Conservation (phyloP, 92 coral and sea anemone species). For the Plumapathes pennacea region DNA sequence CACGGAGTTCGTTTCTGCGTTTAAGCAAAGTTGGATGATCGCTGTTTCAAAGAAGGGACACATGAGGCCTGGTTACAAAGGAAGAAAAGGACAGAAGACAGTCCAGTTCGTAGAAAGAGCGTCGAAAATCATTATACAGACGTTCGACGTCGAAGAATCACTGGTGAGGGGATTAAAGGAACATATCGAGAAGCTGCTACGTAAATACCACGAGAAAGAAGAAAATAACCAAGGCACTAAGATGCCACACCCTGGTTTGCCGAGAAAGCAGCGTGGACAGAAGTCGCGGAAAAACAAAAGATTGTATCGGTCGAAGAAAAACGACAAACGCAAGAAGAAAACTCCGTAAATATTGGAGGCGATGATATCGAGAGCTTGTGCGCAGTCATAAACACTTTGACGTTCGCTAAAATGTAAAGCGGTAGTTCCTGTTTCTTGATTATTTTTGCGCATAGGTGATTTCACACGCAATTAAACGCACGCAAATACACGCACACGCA, state of each 20-base stretch:
- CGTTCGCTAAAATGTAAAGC: too few species aligned
- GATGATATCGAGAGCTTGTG: too few species aligned
- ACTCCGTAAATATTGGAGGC: too few species aligned
- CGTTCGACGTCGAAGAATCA: conserved; percentile 59
- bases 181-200: conserved; percentile 71
- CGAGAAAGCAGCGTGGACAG: too few species aligned
- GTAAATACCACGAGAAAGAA: conserved; percentile 49
- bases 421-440: too few species aligned
- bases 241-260: conserved; percentile 25
- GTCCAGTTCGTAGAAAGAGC: conserved; percentile 81
- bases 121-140: conserved; percentile 68
- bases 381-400: too few species aligned
- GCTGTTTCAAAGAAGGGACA: conserved; percentile 77
- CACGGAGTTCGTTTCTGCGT: conserved; percentile 78
- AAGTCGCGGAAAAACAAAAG: too few species aligned
- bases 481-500: too few species aligned
- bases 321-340: conserved; percentile 33
- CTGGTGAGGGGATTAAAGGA: conserved; percentile 64
- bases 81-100: conserved; percentile 61
- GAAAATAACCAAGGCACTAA: conserved; percentile 11
- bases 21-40: conserved; percentile 65
- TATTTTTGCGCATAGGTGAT: too few species aligned
- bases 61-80: conserved; percentile 85
- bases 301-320: too few species aligned
- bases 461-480: too few species aligned